A percentile compares a stretch with the other conserved stretches of the same genome.
Conservation (phyloP, 35 echinoderm and acorn worm species). For the Patiria miniata region DNA sequence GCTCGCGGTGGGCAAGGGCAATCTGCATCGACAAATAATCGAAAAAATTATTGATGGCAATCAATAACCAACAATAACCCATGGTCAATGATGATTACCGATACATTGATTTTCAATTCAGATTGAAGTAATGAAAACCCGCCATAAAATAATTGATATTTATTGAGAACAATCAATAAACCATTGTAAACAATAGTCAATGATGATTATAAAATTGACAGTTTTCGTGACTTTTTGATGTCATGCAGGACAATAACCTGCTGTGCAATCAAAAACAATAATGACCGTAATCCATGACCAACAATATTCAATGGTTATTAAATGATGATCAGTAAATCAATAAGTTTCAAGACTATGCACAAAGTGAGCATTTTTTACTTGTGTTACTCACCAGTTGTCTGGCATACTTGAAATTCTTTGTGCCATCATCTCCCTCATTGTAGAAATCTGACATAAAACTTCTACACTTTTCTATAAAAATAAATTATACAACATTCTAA, state of each 20-base stretch:
- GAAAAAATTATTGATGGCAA: background rate
- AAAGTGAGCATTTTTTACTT: background rate
- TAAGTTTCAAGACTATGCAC: background rate
- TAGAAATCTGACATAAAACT: slow-evolving; percentile 82
- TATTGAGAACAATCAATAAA: too few relatives aligned
- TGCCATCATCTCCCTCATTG: slow-evolving; percentile 52
- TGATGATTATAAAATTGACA: too few relatives aligned
- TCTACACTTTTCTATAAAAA: slow-evolving; percentile 72
- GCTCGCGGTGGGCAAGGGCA: slow-evolving; percentile 81
- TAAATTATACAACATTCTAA: background rate
- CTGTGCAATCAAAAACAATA: too few relatives aligned
- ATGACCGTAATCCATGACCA: too few relatives aligned
- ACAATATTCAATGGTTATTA: background rate
- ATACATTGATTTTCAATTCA: too few relatives aligned
- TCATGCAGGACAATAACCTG: too few relatives aligned
- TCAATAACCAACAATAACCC: too few relatives aligned
- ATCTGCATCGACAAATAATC: slow-evolving; percentile 35
- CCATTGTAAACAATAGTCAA: too few relatives aligned
- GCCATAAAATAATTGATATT: too few relatives aligned
- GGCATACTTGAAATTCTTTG: slow-evolving; percentile 86
- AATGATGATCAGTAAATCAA: background rate
- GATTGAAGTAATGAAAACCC: too few relatives aligned
- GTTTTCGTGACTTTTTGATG: too few relatives aligned
- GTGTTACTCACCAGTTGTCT: slow-evolving; percentile 77
- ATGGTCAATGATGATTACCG: too few relatives aligned